Percentiles rank a stretch among this genome's conserved stretches.
phyloP scores from a whole-genome alignment of 2,113 vertebrate species.

The Lampris incognitus region DNA sequence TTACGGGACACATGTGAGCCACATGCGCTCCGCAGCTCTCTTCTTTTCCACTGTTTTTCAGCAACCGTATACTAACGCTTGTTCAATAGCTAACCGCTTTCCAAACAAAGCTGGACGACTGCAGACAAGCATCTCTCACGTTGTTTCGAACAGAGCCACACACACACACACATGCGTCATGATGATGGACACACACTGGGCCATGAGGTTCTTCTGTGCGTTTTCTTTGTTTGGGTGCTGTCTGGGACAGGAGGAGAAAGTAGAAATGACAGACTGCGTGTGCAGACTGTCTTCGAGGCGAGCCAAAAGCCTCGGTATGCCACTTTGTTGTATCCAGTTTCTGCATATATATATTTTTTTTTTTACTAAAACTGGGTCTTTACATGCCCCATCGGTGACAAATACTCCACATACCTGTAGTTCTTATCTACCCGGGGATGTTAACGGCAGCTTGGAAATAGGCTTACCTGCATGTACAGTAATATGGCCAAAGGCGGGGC shows the following conservation, averaged over 20 bases:
- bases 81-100: constrained; percentile 49
- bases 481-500: constrained; percentile 12
- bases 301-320: not conserved
- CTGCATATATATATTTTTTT: constrained; percentile 14
- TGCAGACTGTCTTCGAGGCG: not conserved
- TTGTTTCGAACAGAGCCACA: not conserved
- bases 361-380: constrained; percentile 29
- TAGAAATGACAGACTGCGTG: not conserved
- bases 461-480: constrained; percentile 16
- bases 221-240: too few relatives aligned
- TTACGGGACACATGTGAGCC: constrained; percentile 62
- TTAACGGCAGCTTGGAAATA: constrained; percentile 38
- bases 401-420: constrained; percentile 49
- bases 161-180: too few relatives aligned
- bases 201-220: too few relatives aligned
- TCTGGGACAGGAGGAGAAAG: not conserved
- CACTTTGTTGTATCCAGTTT: not conserved
- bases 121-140: not conserved
- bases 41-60: constrained; percentile 25
- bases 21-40: constrained; percentile 49
- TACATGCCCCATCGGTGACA: constrained; percentile 56
- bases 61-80: constrained; percentile 36
- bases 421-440: constrained; percentile 48
- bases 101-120: constrained; percentile 16
- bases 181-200: not conserved